phyloP scores from a whole-genome alignment of 2,113 vertebrate species.

The Coptodon rendalli region DNA sequence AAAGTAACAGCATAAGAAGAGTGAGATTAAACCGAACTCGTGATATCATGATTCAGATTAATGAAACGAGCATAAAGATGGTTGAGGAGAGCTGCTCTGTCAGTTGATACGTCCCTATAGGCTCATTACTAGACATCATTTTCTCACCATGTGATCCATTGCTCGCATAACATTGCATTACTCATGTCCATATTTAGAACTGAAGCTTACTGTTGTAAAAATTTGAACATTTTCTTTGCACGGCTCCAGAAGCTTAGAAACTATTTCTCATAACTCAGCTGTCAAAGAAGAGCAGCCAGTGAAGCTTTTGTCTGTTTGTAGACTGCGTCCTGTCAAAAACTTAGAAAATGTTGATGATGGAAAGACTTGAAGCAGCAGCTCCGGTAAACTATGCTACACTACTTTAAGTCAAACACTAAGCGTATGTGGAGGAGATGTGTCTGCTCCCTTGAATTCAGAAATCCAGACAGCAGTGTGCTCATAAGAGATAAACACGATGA shows the following conservation, averaged over 20 bases:
- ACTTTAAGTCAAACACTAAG: neutral
- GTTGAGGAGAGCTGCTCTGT: neutral
- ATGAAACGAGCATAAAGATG: neutral
- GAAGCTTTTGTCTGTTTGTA: neutral
- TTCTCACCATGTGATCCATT: neutral
- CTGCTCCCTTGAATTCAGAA: neutral
- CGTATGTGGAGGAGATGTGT: neutral
- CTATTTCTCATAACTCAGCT: neutral
- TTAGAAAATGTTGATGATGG: neutral
- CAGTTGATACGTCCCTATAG: neutral
- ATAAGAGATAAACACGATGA: slow-evolving; percentile 1
- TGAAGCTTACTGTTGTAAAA: neutral
- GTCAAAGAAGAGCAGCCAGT: neutral
- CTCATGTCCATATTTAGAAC: neutral
- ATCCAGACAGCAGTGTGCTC: slow-evolving; percentile 11
- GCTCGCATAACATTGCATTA: neutral
- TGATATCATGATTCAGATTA: neutral
- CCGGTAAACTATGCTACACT: neutral
- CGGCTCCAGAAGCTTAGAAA: neutral
- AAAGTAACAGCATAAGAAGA: neutral
- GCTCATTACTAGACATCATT: neutral
- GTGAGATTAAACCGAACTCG: neutral
- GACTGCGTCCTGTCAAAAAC: neutral
- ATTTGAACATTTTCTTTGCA: neutral
- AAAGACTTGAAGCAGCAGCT: neutral